Conservation (phyloP, 2,888 invertebrate species). For the Isoperla grammatica region DNA sequence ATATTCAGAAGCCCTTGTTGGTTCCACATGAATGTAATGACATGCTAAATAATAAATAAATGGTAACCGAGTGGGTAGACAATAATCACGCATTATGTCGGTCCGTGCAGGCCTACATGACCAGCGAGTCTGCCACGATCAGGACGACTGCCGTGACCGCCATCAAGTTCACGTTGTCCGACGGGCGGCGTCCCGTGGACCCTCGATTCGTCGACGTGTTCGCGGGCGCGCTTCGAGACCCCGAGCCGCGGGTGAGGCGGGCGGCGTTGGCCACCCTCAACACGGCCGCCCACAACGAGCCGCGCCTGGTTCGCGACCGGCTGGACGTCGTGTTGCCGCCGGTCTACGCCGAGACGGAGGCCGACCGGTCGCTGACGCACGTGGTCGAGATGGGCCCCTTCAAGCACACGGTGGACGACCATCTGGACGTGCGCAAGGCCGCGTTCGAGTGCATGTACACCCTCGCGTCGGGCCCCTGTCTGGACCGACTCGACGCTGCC, state of each 20-base stretch:
- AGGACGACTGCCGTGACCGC: slow-evolving; percentile 96
- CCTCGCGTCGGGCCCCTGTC: slow-evolving; percentile 78
- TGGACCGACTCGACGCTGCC: slow-evolving; percentile 93
- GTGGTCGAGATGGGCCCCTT: slow-evolving; percentile 99
- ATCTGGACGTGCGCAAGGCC: slow-evolving; percentile 95
- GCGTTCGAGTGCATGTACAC: slow-evolving; percentile 99
- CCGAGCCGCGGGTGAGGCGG: slow-evolving; percentile 88
- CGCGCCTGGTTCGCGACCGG: slow-evolving; percentile 87
- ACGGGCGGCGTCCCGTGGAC: slow-evolving; percentile 94
- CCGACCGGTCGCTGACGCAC: slow-evolving; percentile 87
- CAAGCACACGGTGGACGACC: slow-evolving; percentile 96
- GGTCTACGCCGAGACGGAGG: slow-evolving; percentile 93
- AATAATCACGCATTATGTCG: too few relatives aligned
- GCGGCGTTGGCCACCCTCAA: slow-evolving; percentile 97
- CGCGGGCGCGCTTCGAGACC: slow-evolving; percentile 80
- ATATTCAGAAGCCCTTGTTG: too few relatives aligned
- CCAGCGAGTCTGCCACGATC: slow-evolving; percentile 76
- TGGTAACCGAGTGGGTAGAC: too few relatives aligned
- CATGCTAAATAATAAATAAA: too few relatives aligned
- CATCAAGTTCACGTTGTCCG: slow-evolving; percentile 97
- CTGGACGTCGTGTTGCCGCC: slow-evolving; percentile 83
- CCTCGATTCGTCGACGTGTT: slow-evolving; percentile 84
- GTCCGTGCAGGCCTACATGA: slow-evolving; percentile 78
- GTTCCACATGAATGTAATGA: too few relatives aligned
- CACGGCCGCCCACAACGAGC: slow-evolving; percentile 99